phyloP scores from a whole-genome alignment of 2,888 invertebrate species.

The Hypolimnas misippus region DNA sequence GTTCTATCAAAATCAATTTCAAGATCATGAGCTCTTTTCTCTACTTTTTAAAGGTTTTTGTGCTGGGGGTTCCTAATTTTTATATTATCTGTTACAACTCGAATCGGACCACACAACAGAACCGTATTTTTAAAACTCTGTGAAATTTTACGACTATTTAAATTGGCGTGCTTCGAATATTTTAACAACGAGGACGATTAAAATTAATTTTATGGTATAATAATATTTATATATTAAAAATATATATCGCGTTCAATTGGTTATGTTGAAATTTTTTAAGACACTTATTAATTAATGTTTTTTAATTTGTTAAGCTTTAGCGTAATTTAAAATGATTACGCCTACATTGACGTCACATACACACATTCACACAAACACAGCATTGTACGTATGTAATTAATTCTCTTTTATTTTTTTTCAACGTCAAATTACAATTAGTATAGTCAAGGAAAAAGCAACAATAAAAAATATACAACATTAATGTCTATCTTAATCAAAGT shows the following conservation, averaged over 20 bases:
- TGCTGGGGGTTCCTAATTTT: not conserved
- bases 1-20: no score
- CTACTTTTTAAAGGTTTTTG: no score
- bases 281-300: not conserved
- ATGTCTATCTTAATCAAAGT: no score
- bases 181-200: slow-evolving; percentile 3
- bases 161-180: slow-evolving; percentile 3
- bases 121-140: not conserved
- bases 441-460: no score
- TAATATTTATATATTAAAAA: not conserved
- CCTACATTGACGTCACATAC: no score
- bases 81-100: not conserved
- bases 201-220: slow-evolving; percentile 5
- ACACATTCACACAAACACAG: no score
- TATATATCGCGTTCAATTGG: not conserved
- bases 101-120: not conserved
- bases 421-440: no score
- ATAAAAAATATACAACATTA: no score
- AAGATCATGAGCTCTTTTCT: no score
- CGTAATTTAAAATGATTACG: not conserved
- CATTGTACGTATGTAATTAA: no score
- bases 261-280: not conserved
- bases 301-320: not conserved
- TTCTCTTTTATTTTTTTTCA: no score
- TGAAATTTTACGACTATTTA: slow-evolving; percentile 4